phyloP scores from a whole-genome alignment of 2,797 vertebrate species.

The Emys orbicularis region DNA sequence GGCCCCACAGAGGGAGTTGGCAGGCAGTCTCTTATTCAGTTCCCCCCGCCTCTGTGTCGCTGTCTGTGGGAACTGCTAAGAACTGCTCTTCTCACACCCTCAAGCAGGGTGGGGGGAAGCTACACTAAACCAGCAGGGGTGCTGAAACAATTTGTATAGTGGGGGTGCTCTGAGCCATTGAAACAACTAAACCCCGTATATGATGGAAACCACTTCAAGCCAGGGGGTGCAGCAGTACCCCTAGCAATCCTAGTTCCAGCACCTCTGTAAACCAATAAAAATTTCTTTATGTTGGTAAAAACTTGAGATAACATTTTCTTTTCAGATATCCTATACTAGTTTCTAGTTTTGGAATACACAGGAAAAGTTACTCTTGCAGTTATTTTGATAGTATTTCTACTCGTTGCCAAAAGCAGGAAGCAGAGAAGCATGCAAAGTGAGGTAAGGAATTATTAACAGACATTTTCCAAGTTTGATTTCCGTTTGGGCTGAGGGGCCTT shows the following conservation, averaged over 20 bases:
- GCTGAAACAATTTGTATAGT: too few relatives aligned
- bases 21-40: neutral
- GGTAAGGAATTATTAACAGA: neutral
- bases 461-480: neutral
- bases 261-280: too few relatives aligned
- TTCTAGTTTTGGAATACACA: too few relatives aligned
- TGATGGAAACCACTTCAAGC: too few relatives aligned
- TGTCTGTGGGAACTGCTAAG: neutral
- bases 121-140: neutral
- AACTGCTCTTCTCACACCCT: neutral
- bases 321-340: neutral
- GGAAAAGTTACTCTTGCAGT: neutral
- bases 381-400: neutral
- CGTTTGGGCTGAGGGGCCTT: too few relatives aligned
- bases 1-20: neutral
- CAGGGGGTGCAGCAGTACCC: too few relatives aligned
- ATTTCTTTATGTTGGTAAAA: too few relatives aligned
- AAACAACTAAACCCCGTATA: too few relatives aligned
- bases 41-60: neutral
- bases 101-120: neutral
- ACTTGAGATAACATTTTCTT: neutral
- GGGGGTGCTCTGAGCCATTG: too few relatives aligned
- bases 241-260: too few relatives aligned
- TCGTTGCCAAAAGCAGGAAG: neutral
- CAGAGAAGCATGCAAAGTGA: neutral